Base-by-base conservation (phyloP, 2,797 vertebrate species). In the Brotula barbata region DNA sequence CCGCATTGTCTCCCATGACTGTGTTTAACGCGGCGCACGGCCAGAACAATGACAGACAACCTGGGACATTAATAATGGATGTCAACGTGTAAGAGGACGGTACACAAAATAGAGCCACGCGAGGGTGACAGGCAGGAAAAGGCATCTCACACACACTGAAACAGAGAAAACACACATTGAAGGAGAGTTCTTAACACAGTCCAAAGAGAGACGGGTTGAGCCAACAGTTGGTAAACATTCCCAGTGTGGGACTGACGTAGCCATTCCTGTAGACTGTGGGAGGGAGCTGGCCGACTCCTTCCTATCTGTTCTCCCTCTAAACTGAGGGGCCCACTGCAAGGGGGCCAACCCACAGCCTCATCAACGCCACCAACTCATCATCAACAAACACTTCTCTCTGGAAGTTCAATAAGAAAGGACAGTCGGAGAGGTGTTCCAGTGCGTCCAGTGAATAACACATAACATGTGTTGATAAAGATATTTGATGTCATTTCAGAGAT, bases 21-120 rank as follows among this genome's bases (percentile, higher is more conserved):
- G 79, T 80, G 83, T 78, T 88, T 71, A 81, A 89, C 62, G 50
- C 55, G 60, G 62, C 82, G 70, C 61, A 55, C 37, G 37, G 54
- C 21, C 12, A 80, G 75, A 75, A 86, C 73, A 77, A 78, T 50
- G 82, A 82, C 62, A 59, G 43, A 49, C 65, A 81, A 68, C 42
- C 52, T 23, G 37, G 64, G 10, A 69, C 73, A 67, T 92, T 73
- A 91, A 90, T 90, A 89, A 93, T 91, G 71, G 80, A 93, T 83
- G 78, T 3, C 0, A 58, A 43, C 69, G 41, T 39, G 51, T 5
- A 51, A 68, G 76, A 73, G 64, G 61, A 60, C 53, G 1, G 73
- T 16, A 71, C 16, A 63, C 19, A 64, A 66, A 54, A 55, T 39
- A 47, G 21, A 58, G 50, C n/a, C 19, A 17, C 4, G 31, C 23